Base-by-base conservation (phyloP, 2,888 invertebrate genomes). In the Seira musarum region DNA sequence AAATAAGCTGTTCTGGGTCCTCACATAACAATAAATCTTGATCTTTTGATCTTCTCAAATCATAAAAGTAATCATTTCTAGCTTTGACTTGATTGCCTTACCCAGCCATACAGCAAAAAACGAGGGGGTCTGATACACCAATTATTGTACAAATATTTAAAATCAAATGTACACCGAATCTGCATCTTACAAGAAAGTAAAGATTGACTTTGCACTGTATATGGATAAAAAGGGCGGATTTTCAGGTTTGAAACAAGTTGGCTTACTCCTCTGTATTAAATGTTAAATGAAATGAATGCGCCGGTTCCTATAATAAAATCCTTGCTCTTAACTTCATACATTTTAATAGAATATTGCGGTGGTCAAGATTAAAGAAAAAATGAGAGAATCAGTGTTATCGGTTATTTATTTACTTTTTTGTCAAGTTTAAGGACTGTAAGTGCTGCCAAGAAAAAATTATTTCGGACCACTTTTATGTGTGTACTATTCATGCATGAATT, bases 141-240 rank as follows among this genome's bases (percentile, higher is more conserved):
- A 53, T 53, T 53, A n/a, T n/a, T n/a, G n/a, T n/a, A 53, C 53
- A 53, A 53, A 53, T 53, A 53, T 53, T 53, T 53, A n/a, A 53
- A 30, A 30, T 30, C n/a, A n/a, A n/a, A n/a, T n/a, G n/a, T n/a
- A n/a, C n/a, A n/a, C n/a, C n/a, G n/a, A n/a, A n/a, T 30, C 8
- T 30, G 30, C n/a, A 30, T 2, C 30, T 2, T 30, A 30, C 30
- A 30, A 8, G 30, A 30, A 30, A 30, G 30, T 30, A 5, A 8
- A 30, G 30, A 3, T 53, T 8, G 53, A 53, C 6, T 8, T 2
- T 53, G 17, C 53, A 53, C 2, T 53, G 53, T 13, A 13, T 13
- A 17, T 13, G 15, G n/a, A 53, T 15, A n/a, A 53, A 53, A 53
- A 2, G 53, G 53, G 53, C 15, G 53, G 53, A 53, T 13, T 53